phyloP scores from a whole-genome alignment of 2,888 invertebrate genomes.

The Polia nebulosa region DNA sequence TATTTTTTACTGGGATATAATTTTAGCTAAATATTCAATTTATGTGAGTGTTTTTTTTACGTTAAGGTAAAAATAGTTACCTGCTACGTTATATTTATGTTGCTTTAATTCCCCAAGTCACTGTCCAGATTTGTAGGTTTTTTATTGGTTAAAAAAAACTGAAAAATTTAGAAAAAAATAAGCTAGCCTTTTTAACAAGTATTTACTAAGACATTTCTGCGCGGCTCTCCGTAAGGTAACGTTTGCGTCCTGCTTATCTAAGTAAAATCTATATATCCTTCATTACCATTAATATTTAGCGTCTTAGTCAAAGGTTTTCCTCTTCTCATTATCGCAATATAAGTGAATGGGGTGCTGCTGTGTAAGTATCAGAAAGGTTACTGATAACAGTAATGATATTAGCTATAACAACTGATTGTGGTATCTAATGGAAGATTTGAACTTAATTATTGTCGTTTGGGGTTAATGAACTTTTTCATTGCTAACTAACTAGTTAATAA shows the following conservation, averaged over 20 bases:
- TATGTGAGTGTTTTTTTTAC: background rate
- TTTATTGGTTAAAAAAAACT: background rate
- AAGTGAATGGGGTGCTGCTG: slow-evolving; percentile 22
- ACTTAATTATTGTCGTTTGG: background rate
- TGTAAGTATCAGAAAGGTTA: slow-evolving; percentile 20
- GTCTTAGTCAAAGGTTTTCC: slow-evolving; percentile 12
- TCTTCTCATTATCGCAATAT: slow-evolving; percentile 12
- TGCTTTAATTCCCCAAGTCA: background rate
- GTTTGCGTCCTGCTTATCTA: slow-evolving; percentile 32
- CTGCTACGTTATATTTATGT: background rate
- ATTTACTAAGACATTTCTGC: slow-evolving; percentile 9
- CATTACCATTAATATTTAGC: slow-evolving; percentile 55
- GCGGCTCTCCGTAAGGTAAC: slow-evolving; percentile 22
- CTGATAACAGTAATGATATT: slow-evolving; percentile 37
- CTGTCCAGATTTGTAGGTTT: background rate
- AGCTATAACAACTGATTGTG: slow-evolving; percentile 21
- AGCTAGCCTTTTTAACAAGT: background rate
- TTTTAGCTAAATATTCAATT: background rate
- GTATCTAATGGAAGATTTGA: background rate
- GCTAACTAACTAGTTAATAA: background rate
- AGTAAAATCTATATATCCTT: slow-evolving; percentile 32
- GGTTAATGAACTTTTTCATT: slow-evolving; percentile 24
- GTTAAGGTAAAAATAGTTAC: background rate
- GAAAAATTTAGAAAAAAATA: background rate
- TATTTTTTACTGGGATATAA: background rate